Evolutionary conservation across 2,888 invertebrate genomes (phyloP).

Genomic region (Barypeithes pellucidus): DNA sequence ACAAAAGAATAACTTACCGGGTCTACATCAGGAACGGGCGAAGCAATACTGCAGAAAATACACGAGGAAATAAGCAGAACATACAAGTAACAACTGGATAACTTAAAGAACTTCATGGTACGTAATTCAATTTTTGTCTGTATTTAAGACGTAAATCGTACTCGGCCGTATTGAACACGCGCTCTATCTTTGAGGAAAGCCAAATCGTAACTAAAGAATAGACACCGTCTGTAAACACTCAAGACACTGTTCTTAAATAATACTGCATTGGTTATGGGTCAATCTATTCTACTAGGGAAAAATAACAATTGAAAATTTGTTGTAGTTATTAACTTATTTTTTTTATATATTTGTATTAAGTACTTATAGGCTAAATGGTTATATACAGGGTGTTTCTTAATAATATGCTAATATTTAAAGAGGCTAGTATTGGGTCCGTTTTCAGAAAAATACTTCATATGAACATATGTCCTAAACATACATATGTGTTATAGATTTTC

Average conservation of each 20-base stretch:
- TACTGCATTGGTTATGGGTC: conserved; percentile 4
- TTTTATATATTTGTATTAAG: no score
- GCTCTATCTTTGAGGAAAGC: not conserved
- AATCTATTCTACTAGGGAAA: no score
- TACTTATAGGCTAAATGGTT: no score
- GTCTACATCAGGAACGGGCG: conserved; percentile 36
- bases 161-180: not conserved
- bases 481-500: no score
- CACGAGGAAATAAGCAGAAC: conserved; percentile 6
- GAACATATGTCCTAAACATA: no score
- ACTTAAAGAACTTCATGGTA: conserved; percentile 29
- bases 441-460: no score
- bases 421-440: no score
- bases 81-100: conserved; percentile 17
- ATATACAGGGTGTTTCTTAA: no score
- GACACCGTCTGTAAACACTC: conserved; percentile 4
- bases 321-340: no score
- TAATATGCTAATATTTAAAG: no score
- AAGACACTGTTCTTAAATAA: conserved; percentile 26
- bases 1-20: conserved; percentile 26
- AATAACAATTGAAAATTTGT: no score
- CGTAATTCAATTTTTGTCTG: not conserved
- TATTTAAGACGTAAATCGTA: not conserved
- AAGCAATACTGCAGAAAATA: conserved; percentile 2
- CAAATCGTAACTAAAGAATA: conserved; percentile 11